These are phyloP conservation scores for Callosobruchus maculatus DNA, from an alignment of 2,888 invertebrate species.

Conservation along the genomic window DNA sequence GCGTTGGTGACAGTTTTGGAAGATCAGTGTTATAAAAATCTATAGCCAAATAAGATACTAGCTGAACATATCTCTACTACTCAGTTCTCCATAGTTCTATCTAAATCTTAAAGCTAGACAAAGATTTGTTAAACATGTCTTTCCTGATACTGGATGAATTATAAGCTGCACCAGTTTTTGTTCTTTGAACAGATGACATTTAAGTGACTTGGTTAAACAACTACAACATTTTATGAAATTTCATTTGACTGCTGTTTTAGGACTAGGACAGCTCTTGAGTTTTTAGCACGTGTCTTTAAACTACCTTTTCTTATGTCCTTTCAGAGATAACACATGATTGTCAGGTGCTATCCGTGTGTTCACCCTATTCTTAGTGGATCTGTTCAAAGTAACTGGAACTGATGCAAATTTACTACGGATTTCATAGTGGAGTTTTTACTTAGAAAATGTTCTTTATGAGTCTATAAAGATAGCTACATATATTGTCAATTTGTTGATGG, in stretches of 20 bases:
- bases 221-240: no score
- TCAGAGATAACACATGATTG: no score
- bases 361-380: no score
- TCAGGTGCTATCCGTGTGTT: no score
- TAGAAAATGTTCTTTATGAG: neutral
- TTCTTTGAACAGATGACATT: neutral
- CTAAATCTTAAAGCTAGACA: neutral
- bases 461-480: neutral
- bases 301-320: no score
- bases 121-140: neutral
- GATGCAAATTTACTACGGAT: neutral
- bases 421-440: neutral
- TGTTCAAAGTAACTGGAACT: neutral
- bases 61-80: neutral
- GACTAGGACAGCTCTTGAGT: no score
- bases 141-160: neutral
- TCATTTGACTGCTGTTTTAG: no score
- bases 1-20: constrained; percentile 2
- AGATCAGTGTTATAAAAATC: neutral
- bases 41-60: neutral
- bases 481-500: neutral
- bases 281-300: no score
- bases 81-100: neutral
- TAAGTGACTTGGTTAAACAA: no score
- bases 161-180: neutral